phyloP scores from a whole-genome alignment of 30 jellyfish, hydroid and myxozoan species.

The Sanderia malayensis region DNA sequence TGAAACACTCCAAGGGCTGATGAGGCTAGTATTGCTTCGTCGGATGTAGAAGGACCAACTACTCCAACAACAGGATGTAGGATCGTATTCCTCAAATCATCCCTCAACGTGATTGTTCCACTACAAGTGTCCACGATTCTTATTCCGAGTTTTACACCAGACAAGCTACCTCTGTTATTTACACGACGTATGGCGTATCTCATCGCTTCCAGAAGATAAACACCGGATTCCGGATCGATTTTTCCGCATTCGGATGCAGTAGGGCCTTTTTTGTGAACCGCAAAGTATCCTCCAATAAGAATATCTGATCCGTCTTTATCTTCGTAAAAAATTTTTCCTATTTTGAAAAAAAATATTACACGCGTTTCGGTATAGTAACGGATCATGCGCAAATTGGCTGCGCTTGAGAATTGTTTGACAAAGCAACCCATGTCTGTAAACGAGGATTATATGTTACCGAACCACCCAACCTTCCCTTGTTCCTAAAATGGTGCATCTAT shows the following conservation, averaged over 20 bases:
- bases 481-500: too few relatives aligned
- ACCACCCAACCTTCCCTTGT: too few relatives aligned
- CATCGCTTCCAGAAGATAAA: slow-evolving; percentile 20
- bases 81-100: background rate
- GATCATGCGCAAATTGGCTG: too few relatives aligned
- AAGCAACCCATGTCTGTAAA: too few relatives aligned
- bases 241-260: slow-evolving; percentile 40
- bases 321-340: background rate
- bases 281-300: slow-evolving; percentile 40
- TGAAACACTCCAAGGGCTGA: slow-evolving; percentile 22
- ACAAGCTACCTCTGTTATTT: background rate
- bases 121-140: slow-evolving; percentile 9
- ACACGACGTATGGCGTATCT: slow-evolving; percentile 22
- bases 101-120: background rate
- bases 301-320: background rate
- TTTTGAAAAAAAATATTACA: too few relatives aligned
- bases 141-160: slow-evolving; percentile 5
- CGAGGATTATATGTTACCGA: too few relatives aligned
- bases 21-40: slow-evolving; percentile 24
- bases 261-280: slow-evolving; percentile 29
- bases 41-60: slow-evolving; percentile 36
- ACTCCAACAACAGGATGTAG: background rate
- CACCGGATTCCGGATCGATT: slow-evolving; percentile 23
- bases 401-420: too few relatives aligned
- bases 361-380: too few relatives aligned